Percentiles rank a stretch among this genome's conserved stretches.
Conservation (phyloP, 92 coral and sea anemone genomes). For the Desmophyllum pertusum region DNA sequence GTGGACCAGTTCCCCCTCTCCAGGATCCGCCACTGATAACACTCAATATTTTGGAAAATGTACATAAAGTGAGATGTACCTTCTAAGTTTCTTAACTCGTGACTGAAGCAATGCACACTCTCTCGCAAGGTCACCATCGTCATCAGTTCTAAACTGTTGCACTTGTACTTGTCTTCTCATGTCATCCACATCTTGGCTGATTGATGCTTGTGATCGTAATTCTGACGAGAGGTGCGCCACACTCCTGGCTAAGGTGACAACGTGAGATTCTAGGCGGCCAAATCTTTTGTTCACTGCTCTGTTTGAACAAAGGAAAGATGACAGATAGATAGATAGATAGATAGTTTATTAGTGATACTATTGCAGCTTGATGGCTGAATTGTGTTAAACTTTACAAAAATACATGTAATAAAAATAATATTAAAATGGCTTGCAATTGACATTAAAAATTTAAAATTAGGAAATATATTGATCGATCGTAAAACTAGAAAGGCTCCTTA, state of each 20-base stretch:
- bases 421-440: no score
- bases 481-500: no score
- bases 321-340: neutral
- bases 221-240: conserved; percentile 94
- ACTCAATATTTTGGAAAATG: no score
- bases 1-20: no score
- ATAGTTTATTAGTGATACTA: no score
- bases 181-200: conserved; percentile 84
- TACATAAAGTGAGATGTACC: conserved; percentile 41
- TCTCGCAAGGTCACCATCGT: conserved; percentile 34
- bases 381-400: no score
- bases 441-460: no score
- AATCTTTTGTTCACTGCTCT: conserved; percentile 95
- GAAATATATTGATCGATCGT: no score
- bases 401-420: no score
- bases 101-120: conserved; percentile 52
- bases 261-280: conserved; percentile 90
- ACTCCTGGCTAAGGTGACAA: conserved; percentile 93
- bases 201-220: conserved; percentile 89
- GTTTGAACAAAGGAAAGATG: neutral
- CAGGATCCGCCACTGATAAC: no score
- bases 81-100: conserved; percentile 81
- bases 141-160: conserved; percentile 54
- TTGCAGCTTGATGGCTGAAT: no score
- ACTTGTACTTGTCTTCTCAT: conserved; percentile 78